Percentiles rank a stretch among this genome's conserved stretches.
These are phyloP conservation scores for Brassicogethes aeneus DNA, from an alignment of 2,888 invertebrate genomes.

Conservation along the genomic window DNA sequence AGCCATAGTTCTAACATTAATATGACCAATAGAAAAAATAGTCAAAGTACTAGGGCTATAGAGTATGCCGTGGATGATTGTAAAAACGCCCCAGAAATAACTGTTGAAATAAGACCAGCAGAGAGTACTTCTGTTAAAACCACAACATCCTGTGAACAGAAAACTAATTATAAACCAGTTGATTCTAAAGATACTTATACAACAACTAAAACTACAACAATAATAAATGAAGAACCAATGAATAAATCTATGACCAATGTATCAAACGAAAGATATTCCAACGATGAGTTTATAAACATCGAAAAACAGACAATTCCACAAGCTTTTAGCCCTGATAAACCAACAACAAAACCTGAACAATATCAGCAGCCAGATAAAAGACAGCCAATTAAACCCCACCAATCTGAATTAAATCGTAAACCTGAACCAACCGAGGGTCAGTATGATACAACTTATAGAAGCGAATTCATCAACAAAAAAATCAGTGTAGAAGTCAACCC, in stretches of 20 bases:
- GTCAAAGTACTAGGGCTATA: constrained; percentile 3
- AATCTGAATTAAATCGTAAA: constrained; percentile 30
- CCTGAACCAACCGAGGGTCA: constrained; percentile 39
- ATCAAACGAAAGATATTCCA: constrained; percentile 10
- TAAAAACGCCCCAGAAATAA: constrained; percentile 1
- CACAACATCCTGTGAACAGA: neutral
- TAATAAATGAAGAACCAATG: constrained; percentile 7
- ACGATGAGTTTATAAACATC: constrained; percentile 23
- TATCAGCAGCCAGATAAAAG: constrained; percentile 25
- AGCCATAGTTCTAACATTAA: no score
- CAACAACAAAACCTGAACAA: constrained; percentile 2
- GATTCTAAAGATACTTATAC: constrained; percentile 2
- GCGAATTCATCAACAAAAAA: constrained; percentile 47
- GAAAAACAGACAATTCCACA: constrained; percentile 12
- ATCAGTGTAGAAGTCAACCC: constrained; percentile 60
- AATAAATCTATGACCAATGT: constrained; percentile 7
- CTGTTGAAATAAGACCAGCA: constrained; percentile 2
- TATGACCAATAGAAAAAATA: neutral
- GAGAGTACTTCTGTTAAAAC: constrained; percentile 2
- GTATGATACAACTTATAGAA: constrained; percentile 53
- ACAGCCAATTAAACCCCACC: constrained; percentile 28
- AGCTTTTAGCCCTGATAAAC: neutral
- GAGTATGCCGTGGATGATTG: constrained; percentile 5
- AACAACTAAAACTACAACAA: constrained; percentile 13
- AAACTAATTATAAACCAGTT: neutral